Base-by-base conservation (phyloP, 2,113 vertebrate species). In the Chionodraco myersi region DNA sequence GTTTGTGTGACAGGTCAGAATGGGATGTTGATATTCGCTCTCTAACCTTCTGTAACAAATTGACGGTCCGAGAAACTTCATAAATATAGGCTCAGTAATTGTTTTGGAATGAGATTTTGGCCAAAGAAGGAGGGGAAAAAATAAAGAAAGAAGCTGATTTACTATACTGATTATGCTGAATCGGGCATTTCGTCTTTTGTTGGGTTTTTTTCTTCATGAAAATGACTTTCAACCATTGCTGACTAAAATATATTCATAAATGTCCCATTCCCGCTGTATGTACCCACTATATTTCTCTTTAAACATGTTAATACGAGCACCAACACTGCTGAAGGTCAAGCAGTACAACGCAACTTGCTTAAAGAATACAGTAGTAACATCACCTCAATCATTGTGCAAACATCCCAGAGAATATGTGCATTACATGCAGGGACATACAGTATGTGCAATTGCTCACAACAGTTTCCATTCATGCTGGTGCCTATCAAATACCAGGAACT, bases 1-100 rank as follows among this genome's bases (percentile, higher is more conserved):
- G 63, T 72, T 76, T 75, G 41, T 67, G 65, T 75, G 47, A 72
- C 74, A 53, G 41, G 65, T 72, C 64, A 36, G 23, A 58, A n/a
- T 67, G 30, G 56, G 48, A 63, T 79, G 66, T 80, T 76, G 53
- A 72, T 67, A 21, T 41, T 89, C 77, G 78, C 62, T 9, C 12
- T 30, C 4, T 14, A 57, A 58, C 36, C 71, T 47, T 67, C 58
- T 66, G 45, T 65, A 59, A 85, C 49, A 86, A 83, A 86, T 58
- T 12, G 62, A 77, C 0, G 14, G 64, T 64, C 48, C 73, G 69
- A 77, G 54, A 86, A 82, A 75, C 44, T 6, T 62, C 14, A 59
- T 30, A 36, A 76, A 34, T 56, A 53, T 58, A 16, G 53, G 64
- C 10, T 75, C 6, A 3, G 49, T 66, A 53, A 64, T 73, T 56